Percentiles rank a stretch among this genome's conserved stretches.
phyloP scores from a whole-genome alignment of 1,140 invertebrate genomes.

The Drosophila watanabei region DNA sequence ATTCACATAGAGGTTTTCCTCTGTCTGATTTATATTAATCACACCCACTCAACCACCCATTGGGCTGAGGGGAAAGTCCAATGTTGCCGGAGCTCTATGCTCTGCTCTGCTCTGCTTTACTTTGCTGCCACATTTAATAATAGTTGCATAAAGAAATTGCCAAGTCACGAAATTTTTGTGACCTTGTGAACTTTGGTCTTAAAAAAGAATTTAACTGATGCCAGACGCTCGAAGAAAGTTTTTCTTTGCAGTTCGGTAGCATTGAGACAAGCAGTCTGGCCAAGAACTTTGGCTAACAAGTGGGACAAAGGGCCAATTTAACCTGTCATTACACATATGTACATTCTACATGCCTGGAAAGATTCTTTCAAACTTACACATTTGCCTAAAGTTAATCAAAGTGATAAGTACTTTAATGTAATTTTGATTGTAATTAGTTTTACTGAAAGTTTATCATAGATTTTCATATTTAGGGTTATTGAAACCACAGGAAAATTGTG shows the following conservation, averaged over 20 bases:
- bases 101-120: neutral
- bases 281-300: constrained; percentile 53
- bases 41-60: constrained; percentile 4
- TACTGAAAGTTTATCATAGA: neutral
- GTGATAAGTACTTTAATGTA: neutral
- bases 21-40: constrained; percentile 29
- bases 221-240: constrained; percentile 64
- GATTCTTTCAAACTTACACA: constrained; percentile 11
- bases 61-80: neutral
- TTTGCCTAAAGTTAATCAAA: neutral
- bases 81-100: neutral
- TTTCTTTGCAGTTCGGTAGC: constrained; percentile 41
- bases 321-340: constrained; percentile 43
- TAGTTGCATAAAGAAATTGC: constrained; percentile 61
- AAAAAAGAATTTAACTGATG: constrained; percentile 70
- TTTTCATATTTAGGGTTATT: neutral
- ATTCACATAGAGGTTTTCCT: neutral
- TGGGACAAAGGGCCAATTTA: constrained; percentile 52
- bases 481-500: neutral
- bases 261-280: constrained; percentile 57
- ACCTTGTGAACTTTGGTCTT: constrained; percentile 71
- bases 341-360: neutral
- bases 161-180: constrained; percentile 64
- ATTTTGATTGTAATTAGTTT: neutral
- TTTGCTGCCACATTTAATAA: constrained; percentile 27